Evolutionary conservation across 2,113 vertebrate genomes (phyloP), one percentile per base, ranked within the genome.

Genomic region (Tenebrosternarchus preto): DNA sequence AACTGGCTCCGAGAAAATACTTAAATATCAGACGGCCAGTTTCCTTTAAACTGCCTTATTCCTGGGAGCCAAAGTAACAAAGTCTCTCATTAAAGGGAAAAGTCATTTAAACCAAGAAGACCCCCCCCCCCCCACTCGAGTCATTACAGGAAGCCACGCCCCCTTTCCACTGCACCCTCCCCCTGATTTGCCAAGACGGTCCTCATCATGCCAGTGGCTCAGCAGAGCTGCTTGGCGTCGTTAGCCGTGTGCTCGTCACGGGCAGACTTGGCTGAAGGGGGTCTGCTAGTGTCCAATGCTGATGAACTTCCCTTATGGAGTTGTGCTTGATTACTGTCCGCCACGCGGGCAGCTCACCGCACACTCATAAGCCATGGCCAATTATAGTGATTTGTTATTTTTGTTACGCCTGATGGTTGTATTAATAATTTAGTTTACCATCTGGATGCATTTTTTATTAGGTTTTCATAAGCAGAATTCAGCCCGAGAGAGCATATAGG

Each of bases 401-500:
- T 84, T 67, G 50, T 78, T n/a, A 46, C 19, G 46, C 69, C 63
- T 55, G 73, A 63, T 50, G 2, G 2, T 71, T 56, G 55, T 20
- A 78, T 69, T 67, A 82, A 15, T 63, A 70, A 59, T 68, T 64
- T 22, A 57, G 29, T 5, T 17, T 5, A 56, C 68, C 61, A 60
- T 68, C 59, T 20, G 46, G 24, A 69, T 87, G n/a, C 82, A 75
- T 80, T 64, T 80, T 83, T 83, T 27, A 83, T 80, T n/a, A 66
- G 59, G 31, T 50, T 64, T 69, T 80, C 17, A 66, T 33, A 36
- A 7, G n/a, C 68, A 3, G 59, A 77, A 77, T 80, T 72, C 27
- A n/a, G 25, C 25, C 82, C 73, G 24, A 67, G 46, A 60, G 11
- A 16, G 66, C 36, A 4, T 15, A 59, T 61, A 56, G 53, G 24